Conservation (phyloP, 2,113 vertebrate species). For the Labrus mixtus region DNA sequence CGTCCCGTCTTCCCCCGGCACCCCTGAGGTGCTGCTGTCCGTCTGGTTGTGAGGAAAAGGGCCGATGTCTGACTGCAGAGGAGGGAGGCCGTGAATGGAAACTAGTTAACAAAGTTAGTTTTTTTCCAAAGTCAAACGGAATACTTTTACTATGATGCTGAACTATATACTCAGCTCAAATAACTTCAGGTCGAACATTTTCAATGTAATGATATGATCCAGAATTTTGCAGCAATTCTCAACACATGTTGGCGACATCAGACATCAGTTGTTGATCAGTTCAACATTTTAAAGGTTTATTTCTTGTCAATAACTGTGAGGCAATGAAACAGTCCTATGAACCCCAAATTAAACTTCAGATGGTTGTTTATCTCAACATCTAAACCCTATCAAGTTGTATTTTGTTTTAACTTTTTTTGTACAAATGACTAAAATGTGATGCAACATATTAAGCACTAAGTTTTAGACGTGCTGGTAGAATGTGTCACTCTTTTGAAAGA, state of each 20-base stretch:
- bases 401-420: too few species aligned
- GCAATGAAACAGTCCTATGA: neutral
- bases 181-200: neutral
- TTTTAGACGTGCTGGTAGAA: too few species aligned
- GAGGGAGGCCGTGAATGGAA: conserved; percentile 20
- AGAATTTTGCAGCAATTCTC: neutral
- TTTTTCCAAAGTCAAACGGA: neutral
- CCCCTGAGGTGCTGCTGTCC: conserved; percentile 39
- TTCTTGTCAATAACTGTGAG: neutral
- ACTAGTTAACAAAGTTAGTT: conserved; percentile 6
- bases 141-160: neutral
- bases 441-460: too few species aligned
- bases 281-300: neutral
- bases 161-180: neutral
- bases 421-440: too few species aligned
- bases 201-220: neutral
- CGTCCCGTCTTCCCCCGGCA: conserved; percentile 40
- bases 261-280: too few species aligned
- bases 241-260: neutral
- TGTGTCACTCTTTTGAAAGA: too few species aligned
- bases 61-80: conserved; percentile 80
- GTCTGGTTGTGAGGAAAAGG: conserved; percentile 80
- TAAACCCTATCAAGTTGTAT: too few species aligned
- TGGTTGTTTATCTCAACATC: neutral
- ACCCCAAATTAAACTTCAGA: neutral